phyloP scores from a whole-genome alignment of 2,888 invertebrate species.

The Stegophylla sp. region DNA sequence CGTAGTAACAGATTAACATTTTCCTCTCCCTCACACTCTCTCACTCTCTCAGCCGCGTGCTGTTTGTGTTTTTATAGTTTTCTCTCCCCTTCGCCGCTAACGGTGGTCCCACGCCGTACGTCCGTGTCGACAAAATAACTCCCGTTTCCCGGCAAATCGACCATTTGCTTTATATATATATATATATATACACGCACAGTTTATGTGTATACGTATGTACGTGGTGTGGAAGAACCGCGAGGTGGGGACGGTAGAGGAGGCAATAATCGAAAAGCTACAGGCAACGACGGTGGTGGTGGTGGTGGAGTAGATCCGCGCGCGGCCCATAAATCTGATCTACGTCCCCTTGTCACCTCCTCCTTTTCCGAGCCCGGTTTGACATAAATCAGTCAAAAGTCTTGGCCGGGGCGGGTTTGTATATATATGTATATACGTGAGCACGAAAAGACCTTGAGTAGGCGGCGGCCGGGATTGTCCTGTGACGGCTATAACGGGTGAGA shows the following conservation, averaged over 20 bases:
- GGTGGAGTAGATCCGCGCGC: slow-evolving; percentile 54
- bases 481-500: slow-evolving; percentile 59
- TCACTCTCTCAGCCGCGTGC: background rate
- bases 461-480: slow-evolving; percentile 59
- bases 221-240: background rate
- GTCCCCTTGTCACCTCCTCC: slow-evolving; percentile 53
- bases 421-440: slow-evolving; percentile 4
- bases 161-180: slow-evolving; percentile 32
- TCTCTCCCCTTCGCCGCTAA: background rate
- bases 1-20: slow-evolving; percentile 57
- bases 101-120: background rate
- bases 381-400: slow-evolving; percentile 59
- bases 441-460: slow-evolving; percentile 59
- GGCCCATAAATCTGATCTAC: slow-evolving; percentile 59
- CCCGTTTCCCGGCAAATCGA: slow-evolving; percentile 57
- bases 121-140: slow-evolving; percentile 58
- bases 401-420: slow-evolving; percentile 56
- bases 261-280: slow-evolving; percentile 59
- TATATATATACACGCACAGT: background rate
- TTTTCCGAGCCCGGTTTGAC: slow-evolving; percentile 53
- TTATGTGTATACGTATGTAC: background rate
- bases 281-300: slow-evolving; percentile 21
- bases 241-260: slow-evolving; percentile 27
- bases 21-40: background rate
- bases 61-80: slow-evolving; percentile 58